Evolutionary conservation across 2,888 invertebrate species (phyloP).

Genomic region (Callyntrura guangdongensis): DNA sequence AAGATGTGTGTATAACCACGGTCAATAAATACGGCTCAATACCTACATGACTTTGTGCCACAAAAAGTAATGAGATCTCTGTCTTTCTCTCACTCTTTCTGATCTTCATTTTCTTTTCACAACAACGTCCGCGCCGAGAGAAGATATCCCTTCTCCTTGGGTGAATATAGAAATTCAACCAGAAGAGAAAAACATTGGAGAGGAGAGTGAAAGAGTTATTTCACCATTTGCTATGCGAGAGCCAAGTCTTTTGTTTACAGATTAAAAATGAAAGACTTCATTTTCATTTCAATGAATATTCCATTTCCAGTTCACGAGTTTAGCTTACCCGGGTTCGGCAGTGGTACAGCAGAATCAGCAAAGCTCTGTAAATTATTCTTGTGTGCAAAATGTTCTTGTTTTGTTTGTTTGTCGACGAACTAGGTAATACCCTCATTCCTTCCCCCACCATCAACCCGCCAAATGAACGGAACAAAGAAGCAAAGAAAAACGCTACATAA

Average conservation of each 20-base stretch:
- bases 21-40: too few relatives aligned
- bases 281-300: conserved; percentile 44
- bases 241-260: background rate
- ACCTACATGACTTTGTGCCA: too few relatives aligned
- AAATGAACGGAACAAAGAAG: background rate
- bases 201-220: conserved; percentile 8
- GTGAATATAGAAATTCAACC: background rate
- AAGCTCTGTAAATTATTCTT: conserved; percentile 38
- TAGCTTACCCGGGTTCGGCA: background rate
- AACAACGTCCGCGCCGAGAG: background rate
- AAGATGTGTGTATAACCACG: too few relatives aligned
- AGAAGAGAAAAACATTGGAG: conserved; percentile 9
- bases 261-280: conserved; percentile 46
- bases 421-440: background rate
- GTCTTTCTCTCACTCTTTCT: too few relatives aligned
- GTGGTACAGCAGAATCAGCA: background rate
- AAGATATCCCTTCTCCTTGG: background rate
- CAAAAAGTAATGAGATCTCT: too few relatives aligned
- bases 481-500: background rate
- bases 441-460: too few relatives aligned
- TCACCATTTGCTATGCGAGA: conserved; percentile 6
- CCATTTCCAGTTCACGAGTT: background rate
- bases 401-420: conserved; percentile 16
- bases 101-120: background rate
- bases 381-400: background rate